Evolutionary conservation across 2,113 vertebrate genomes (phyloP).

Genomic region (Apus apus): DNA sequence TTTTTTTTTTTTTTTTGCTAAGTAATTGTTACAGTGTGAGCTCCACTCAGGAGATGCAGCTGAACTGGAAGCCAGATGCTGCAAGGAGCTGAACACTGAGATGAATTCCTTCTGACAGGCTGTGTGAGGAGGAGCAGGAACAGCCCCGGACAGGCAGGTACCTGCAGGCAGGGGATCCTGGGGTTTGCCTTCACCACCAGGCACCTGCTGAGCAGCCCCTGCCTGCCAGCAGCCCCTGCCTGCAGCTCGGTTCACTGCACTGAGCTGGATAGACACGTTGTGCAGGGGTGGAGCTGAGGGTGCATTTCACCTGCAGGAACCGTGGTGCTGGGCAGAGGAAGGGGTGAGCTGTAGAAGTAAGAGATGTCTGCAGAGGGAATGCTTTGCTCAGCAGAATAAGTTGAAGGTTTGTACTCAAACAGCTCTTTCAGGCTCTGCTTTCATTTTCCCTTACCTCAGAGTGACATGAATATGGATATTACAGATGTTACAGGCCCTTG

Average conservation of each 20-base stretch:
- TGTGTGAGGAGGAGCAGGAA: not conserved
- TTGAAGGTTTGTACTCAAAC: not conserved
- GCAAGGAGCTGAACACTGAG: not conserved
- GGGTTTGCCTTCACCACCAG: not conserved
- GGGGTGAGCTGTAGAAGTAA: not conserved
- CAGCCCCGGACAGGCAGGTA: not conserved
- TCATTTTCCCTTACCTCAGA: not conserved
- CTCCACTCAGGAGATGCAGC: not conserved
- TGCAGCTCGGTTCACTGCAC: not conserved
- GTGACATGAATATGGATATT: not conserved
- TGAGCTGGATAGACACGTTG: not conserved
- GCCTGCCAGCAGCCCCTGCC: not conserved
- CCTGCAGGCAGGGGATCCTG: not conserved
- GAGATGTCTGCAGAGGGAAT: not conserved
- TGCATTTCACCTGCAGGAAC: not conserved
- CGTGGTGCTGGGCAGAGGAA: not conserved
- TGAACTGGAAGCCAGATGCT: not conserved
- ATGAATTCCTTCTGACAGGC: not conserved
- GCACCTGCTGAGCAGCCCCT: not conserved
- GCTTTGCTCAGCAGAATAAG: not conserved
- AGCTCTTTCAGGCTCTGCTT: not conserved
- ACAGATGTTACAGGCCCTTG: not conserved
- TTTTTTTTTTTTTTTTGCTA: not conserved
- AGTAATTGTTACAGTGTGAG: not conserved
- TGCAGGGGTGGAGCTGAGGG: not conserved